Evolutionary conservation across 2,113 vertebrate species (phyloP).

Genomic region (Pao palembangensis): DNA sequence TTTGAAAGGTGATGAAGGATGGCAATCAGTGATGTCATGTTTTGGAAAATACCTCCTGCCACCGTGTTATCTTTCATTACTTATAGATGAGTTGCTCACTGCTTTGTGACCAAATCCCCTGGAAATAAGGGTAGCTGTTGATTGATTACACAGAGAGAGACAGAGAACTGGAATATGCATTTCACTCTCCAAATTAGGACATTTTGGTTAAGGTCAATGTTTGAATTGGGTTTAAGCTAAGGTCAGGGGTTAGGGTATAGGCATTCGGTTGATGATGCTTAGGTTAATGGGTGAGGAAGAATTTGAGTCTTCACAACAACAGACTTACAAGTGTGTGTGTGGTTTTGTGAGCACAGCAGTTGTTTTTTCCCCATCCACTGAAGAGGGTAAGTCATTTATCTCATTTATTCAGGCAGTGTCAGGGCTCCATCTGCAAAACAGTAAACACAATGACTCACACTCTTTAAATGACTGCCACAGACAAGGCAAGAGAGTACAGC

Average conservation of each 20-base stretch:
- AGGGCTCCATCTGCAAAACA: constrained; percentile 70
- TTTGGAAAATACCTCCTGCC: constrained; percentile 9
- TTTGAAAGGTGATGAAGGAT: constrained; percentile 8
- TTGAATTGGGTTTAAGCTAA: constrained; percentile 17
- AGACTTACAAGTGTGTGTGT: not conserved
- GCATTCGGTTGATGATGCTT: too few relatives aligned
- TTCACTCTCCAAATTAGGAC: too few relatives aligned
- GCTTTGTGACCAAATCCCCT: constrained; percentile 2
- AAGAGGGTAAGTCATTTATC: constrained; percentile 63
- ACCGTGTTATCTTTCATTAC: constrained; percentile 4
- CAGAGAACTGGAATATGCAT: too few relatives aligned
- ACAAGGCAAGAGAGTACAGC: constrained; percentile 40
- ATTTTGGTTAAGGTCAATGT: too few relatives aligned
- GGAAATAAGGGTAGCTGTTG: constrained; percentile 27
- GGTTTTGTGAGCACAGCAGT: constrained; percentile 22
- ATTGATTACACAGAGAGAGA: constrained; percentile 17
- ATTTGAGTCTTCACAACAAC: too few relatives aligned
- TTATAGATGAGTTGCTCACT: constrained; percentile 3
- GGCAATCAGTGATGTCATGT: constrained; percentile 3
- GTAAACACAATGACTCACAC: constrained; percentile 66
- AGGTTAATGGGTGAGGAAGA: too few relatives aligned
- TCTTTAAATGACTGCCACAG: constrained; percentile 54
- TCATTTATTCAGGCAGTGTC: constrained; percentile 74
- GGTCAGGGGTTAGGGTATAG: not conserved
- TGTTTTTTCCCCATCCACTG: constrained; percentile 51